Percentiles rank a stretch among this genome's conserved stretches.
phyloP scores from a whole-genome alignment of 2,888 invertebrate genomes.

The Periphyllus acericola region DNA sequence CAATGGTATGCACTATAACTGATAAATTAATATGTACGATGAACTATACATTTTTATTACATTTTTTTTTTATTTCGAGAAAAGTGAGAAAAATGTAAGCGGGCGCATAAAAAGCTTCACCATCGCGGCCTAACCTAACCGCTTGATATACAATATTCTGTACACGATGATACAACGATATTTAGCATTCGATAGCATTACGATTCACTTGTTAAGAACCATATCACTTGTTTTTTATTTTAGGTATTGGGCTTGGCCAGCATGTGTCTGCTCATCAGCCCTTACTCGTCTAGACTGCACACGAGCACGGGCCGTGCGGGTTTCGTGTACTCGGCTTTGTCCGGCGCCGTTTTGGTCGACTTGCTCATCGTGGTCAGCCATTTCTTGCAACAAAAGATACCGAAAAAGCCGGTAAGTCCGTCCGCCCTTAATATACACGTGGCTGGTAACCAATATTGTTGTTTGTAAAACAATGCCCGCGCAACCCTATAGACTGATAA shows the following conservation, averaged over 20 bases:
- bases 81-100: no score
- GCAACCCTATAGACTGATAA: neutral
- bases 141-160: no score
- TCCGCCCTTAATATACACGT: neutral
- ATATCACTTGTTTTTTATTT: conserved; percentile 1
- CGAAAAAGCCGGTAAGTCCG: conserved; percentile 72
- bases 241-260: conserved; percentile 71
- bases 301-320: conserved; percentile 73
- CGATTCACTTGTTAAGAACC: no score
- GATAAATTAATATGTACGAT: no score
- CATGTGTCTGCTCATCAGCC: conserved; percentile 74
- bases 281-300: conserved; percentile 71
- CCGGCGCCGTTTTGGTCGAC: conserved; percentile 76
- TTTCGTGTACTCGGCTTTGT: conserved; percentile 75
- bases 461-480: neutral
- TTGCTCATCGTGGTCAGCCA: conserved; percentile 73
- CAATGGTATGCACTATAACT: no score
- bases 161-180: no score
- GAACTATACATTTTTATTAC: no score
- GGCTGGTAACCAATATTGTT: no score
- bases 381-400: conserved; percentile 73
- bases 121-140: no score
- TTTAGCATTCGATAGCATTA: no score
- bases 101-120: no score
- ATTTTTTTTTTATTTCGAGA: no score